Evolutionary conservation across 1,140 invertebrate genomes (phyloP).

Genomic region (Aphaenogaster floridana): DNA sequence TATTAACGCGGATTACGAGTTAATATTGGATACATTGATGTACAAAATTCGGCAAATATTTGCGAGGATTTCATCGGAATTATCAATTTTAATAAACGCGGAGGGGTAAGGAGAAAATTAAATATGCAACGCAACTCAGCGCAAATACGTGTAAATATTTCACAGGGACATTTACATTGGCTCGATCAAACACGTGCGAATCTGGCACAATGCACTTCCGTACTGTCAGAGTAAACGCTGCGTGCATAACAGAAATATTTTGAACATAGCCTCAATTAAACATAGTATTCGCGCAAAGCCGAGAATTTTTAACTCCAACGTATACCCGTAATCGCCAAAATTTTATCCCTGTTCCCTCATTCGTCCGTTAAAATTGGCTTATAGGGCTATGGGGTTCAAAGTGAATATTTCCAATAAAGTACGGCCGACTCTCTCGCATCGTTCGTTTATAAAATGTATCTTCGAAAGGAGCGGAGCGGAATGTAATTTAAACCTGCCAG

Average conservation of each 20-base stretch:
- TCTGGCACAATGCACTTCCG: constrained; percentile 34
- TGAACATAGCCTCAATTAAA: constrained; percentile 59
- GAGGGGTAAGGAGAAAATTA: constrained; percentile 58
- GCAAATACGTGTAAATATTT: constrained; percentile 64
- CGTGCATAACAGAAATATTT: constrained; percentile 63
- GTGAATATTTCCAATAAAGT: constrained; percentile 75
- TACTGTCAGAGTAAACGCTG: constrained; percentile 54
- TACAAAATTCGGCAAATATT: constrained; percentile 60
- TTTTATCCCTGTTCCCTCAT: constrained; percentile 67
- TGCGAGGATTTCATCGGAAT: constrained; percentile 56
- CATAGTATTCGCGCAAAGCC: constrained; percentile 48
- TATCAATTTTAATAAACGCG: constrained; percentile 68
- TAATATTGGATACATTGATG: constrained; percentile 55
- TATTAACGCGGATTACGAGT: constrained; percentile 50
- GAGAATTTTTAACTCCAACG: constrained; percentile 63
- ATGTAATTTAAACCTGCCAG: constrained; percentile 51
- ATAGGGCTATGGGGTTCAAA: constrained; percentile 57
- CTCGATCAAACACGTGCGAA: background rate
- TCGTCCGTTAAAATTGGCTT: constrained; percentile 71
- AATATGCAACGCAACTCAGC: constrained; percentile 49
- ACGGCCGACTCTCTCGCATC: constrained; percentile 37
- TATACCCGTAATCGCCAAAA: constrained; percentile 61
- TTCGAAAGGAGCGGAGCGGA: constrained; percentile 16
- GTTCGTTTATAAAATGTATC: constrained; percentile 65
- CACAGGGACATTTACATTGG: constrained; percentile 51